Evolutionary conservation across 1,140 invertebrate genomes (phyloP).

Genomic region (Ooceraea biroi): DNA sequence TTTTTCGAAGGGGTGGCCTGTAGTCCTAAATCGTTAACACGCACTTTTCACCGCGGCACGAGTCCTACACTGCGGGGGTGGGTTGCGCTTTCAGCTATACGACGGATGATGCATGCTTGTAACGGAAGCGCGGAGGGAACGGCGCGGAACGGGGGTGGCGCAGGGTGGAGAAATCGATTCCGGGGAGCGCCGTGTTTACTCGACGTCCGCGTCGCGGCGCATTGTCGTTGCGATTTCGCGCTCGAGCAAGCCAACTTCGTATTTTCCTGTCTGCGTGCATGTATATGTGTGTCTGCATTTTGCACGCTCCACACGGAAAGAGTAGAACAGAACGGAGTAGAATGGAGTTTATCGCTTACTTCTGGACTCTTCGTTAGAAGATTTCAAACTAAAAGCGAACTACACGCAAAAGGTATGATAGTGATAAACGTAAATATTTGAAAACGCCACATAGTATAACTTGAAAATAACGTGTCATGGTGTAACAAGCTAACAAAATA

Average conservation of each 20-base stretch:
- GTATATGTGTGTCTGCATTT: no score
- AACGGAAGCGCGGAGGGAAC: conserved; percentile 48
- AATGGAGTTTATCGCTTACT: conserved; percentile 25
- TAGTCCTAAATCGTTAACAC: conserved; percentile 43
- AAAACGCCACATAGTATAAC: no score
- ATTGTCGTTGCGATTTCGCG: conserved; percentile 72
- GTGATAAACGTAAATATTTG: background rate
- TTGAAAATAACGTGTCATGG: no score
- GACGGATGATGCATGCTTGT: conserved; percentile 50
- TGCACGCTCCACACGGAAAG: conserved; percentile 27
- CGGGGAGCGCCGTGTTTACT: conserved; percentile 72
- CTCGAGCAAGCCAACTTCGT: conserved; percentile 72
- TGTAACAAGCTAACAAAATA: background rate
- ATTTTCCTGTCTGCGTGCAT: conserved; percentile 47
- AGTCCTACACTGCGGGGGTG: background rate
- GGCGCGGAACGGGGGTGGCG: conserved; percentile 38
- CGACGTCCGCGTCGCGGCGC: conserved; percentile 71
- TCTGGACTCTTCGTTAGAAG: background rate
- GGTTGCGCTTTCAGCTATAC: conserved; percentile 52
- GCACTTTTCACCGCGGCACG: conserved; percentile 43
- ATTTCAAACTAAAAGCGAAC: background rate
- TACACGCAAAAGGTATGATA: background rate
- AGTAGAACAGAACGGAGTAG: conserved; percentile 21
- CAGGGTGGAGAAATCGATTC: conserved; percentile 71
- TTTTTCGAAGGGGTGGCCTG: background rate